Conservation (phyloP, 2,113 vertebrate genomes). For the Pluvianellus socialis region DNA sequence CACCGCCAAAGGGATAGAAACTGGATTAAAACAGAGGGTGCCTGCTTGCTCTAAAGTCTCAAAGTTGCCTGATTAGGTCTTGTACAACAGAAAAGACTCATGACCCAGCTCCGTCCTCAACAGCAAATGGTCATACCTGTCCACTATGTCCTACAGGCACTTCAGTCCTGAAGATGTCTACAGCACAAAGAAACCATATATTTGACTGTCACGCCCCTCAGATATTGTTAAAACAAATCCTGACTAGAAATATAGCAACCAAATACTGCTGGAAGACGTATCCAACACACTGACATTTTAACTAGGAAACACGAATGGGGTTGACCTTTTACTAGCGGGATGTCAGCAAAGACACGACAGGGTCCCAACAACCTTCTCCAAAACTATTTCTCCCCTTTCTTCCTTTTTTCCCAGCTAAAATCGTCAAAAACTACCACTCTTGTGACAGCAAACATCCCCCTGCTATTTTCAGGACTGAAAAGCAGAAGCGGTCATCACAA, state of each 20-base stretch:
- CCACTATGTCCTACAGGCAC: not conserved
- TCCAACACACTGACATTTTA: not conserved
- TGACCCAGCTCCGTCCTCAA: not conserved
- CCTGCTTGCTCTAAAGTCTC: not conserved
- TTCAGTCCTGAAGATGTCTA: not conserved
- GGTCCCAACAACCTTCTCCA: not conserved
- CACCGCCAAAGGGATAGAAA: not conserved
- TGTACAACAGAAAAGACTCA: not conserved
- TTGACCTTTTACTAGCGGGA: not conserved
- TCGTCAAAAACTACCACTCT: not conserved
- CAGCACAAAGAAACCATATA: not conserved
- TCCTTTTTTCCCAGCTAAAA: not conserved
- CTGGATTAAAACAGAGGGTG: not conserved
- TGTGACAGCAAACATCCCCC: not conserved
- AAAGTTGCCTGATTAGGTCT: not conserved
- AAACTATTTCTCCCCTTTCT: not conserved
- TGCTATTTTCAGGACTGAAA: not conserved
- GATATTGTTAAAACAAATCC: not conserved
- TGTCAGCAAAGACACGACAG: not conserved
- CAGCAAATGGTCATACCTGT: not conserved
- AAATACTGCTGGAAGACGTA: not conserved
- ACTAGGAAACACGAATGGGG: not conserved
- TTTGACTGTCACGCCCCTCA: not conserved
- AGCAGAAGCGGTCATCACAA: not conserved
- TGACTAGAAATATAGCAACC: not conserved